Conservation (phyloP, 2,888 invertebrate species). For the Tipula helvola region DNA sequence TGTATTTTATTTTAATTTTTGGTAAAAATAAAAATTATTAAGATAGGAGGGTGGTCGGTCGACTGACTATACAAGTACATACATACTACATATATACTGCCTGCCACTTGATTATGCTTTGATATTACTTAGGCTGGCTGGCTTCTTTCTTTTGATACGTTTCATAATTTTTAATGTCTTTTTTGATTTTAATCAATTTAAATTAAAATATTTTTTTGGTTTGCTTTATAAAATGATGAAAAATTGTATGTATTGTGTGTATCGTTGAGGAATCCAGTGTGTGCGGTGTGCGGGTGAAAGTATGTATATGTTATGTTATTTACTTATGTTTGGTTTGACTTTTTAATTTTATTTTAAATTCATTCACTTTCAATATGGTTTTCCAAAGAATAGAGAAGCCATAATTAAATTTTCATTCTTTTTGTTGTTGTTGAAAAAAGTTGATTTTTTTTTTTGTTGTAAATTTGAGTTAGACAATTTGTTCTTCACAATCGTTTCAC, state of each 20-base stretch:
- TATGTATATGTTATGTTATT: not conserved
- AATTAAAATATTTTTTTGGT: not conserved
- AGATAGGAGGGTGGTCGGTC: not conserved
- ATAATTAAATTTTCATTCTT: not conserved
- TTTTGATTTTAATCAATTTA: not conserved
- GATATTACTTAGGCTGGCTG: not conserved
- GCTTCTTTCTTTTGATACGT: not conserved
- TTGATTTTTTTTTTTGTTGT: not conserved
- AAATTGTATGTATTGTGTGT: not conserved
- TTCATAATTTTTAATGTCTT: not conserved
- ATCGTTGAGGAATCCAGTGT: not conserved
- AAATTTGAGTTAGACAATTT: not conserved
- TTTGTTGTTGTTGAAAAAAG: not conserved
- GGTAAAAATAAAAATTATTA: not conserved
- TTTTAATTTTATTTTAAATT: not conserved
- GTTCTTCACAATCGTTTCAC: not conserved
- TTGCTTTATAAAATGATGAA: not conserved
- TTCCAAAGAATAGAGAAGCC: not conserved
- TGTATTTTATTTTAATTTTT: constrained; percentile 4
- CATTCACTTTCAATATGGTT: not conserved
- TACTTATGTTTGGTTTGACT: not conserved
- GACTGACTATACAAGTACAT: not conserved
- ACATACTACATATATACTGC: not conserved
- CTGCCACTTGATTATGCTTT: not conserved
- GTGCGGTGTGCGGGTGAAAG: not conserved